A percentile compares a stretch with the other conserved stretches of the same genome.
These are phyloP conservation scores for Myotis myotis DNA, from an alignment of 2,797 vertebrate genomes.

Conservation along the genomic window DNA sequence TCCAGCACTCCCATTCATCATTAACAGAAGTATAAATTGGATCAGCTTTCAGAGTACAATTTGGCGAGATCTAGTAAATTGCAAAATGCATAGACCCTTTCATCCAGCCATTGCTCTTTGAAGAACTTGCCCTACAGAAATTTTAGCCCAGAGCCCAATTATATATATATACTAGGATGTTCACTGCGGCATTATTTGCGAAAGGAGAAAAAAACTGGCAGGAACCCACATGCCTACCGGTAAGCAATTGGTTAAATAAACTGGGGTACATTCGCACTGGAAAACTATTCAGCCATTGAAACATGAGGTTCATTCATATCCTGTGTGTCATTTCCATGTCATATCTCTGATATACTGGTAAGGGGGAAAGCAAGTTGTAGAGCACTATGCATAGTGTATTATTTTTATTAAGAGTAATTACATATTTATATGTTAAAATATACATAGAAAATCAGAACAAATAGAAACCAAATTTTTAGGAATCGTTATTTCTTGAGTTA, in stretches of 20 bases:
- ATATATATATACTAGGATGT: background rate
- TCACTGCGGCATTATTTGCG: background rate
- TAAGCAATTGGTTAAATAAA: slow-evolving; percentile 45
- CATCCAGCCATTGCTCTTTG: slow-evolving; percentile 33
- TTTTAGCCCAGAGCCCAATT: background rate
- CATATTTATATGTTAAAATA: slow-evolving; percentile 79
- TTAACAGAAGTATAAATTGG: slow-evolving; percentile 30
- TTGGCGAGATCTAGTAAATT: slow-evolving; percentile 39
- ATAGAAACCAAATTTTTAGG: slow-evolving; percentile 62
- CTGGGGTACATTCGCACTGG: background rate
- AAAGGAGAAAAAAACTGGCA: slow-evolving; percentile 29
- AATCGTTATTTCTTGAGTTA: slow-evolving; percentile 72
- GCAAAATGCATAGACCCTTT: slow-evolving; percentile 35
- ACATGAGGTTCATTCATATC: slow-evolving; percentile 52
- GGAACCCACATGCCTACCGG: background rate
- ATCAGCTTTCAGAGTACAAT: background rate
- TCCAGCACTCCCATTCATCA: background rate
- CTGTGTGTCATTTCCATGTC: slow-evolving; percentile 44
- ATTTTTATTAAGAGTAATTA: slow-evolving; percentile 76
- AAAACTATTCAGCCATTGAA: background rate
- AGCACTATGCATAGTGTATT: slow-evolving; percentile 16
- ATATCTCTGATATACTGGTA: slow-evolving; percentile 41
- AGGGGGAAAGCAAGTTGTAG: slow-evolving; percentile 22
- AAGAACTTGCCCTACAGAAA: slow-evolving; percentile 36
- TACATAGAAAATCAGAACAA: slow-evolving; percentile 61